Evolutionary conservation across 2,888 invertebrate genomes (phyloP), one percentile per base, ranked within the genome.

Genomic region (Zele albiditarsus): DNA sequence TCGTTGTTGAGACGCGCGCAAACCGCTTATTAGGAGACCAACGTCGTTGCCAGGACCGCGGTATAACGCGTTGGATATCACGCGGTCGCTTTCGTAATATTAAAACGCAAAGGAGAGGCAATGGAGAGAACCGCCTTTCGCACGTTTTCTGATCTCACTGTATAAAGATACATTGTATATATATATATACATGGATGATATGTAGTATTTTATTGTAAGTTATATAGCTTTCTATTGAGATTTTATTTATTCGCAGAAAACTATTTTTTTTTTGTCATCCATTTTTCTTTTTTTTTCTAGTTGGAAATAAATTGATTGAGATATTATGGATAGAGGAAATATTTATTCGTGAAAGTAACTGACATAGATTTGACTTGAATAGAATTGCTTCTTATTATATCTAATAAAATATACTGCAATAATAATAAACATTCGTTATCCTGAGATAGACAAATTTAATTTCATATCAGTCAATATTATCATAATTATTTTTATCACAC

Each of bases 11-110:
- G 23, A 53, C 53, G 53, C n/a, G 53, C 20, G 5, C 46, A 53
- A 82, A 82, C 82, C 78, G 80, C 82, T 82, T 81, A 82, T 82
- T 82, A 82, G 80, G 78, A 78, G 69, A 60, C 49, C 68, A 74
- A 68, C 69, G 75, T 60, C 38, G 73, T 77, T 77, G 38, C 71
- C 60, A 25, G 63, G 31, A 63, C 33, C 63, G 63, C 63, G 63
- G 63, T 53, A 53, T 67, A 73, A 70, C 58, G 70, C 73, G 75
- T 78, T 75, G 77, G 73, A 81, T 80, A 77, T 79, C 80, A 73
- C 79, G 80, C 75, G 58, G 58, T 60, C 53, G 53, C 70, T 70
- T 70, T 70, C 57, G 60, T 38, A 70, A 70, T 60, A 70, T 70
- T 60, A 70, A 27, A 70, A 70, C 70, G 58, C 60, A 31, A 31